Evolutionary conservation across 2,797 vertebrate genomes (phyloP), one percentile per base, ranked within the genome.

Genomic region (Melanotaenia nigrans): DNA sequence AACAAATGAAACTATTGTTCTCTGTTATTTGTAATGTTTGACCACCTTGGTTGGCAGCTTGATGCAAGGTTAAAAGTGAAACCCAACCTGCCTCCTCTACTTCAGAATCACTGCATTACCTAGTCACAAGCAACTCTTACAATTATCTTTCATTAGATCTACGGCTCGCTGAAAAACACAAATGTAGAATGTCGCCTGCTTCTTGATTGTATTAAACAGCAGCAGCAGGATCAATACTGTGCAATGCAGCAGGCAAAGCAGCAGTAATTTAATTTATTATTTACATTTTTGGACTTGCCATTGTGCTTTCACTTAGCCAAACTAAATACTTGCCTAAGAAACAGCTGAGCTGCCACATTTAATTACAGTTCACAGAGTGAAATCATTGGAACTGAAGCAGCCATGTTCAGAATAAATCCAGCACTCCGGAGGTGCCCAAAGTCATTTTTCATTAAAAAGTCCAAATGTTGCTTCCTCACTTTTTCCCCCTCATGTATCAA

Each of bases 211-310:
- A 51, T 59, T n/a, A 62, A 30, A 40, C 18, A 49, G 30, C 32
- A 55, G 68, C 36, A 64, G 24, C 22, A 65, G 33, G 32, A 72
- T 72, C 70, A 65, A 72, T 72, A 72, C 25, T 32, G 42, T 14
- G 18, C 42, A 59, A 60, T 60, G 62, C 45, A 40, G 4, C 5
- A 14, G 22, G 71, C 45, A 42, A 20, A 65, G 45, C 25, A 14
- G 14, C 3, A 8, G 32, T 73, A 65, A 73, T 45, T 53, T 32
- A n/a, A 65, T 73, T 72, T 65, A 33, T 42, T 40, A 53, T 65
- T 73, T 59, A 65, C 35, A 65, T 58, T 38, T 65, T 72, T 42
- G 56, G 36, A 73, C 45, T 53, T 30, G 22, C 32, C 61, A 58
- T 51, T 30, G 49, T 73, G 36, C 49, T 40, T 60, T 60, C 56